Evolutionary conservation across 1,140 invertebrate genomes (phyloP), one percentile per base, ranked within the genome.

Genomic region (Drosophila nebulosa): DNA sequence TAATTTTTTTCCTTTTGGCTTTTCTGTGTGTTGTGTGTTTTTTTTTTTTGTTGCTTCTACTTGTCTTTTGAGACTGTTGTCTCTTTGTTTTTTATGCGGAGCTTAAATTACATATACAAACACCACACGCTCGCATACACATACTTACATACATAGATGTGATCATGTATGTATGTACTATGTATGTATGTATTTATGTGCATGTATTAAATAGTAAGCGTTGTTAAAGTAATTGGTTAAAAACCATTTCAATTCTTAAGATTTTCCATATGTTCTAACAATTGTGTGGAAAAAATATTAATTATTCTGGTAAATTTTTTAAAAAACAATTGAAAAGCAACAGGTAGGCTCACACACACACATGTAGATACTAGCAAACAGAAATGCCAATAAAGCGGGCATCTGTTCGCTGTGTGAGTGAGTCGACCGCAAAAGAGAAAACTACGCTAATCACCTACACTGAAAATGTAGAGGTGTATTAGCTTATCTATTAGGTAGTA

Each of bases 381-480:
- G 53, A 61, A 72, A 66, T 63, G 79, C 74, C 39, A 46, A 46
- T 68, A 52, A 61, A 46, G 63, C 57, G 59, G 68, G 32, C 61
- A 59, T 58, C 61, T 60, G 77, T 55, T 60, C 58, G 53, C 21
- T 68, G 53, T 64, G 27, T 69, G 65, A 61, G 57, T 76, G 64
- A 55, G 78, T 68, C 42, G 69, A 78, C 83, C 83, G 69, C 83
- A 86, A 88, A 86, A 86, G 81, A 86, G 81, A 86, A 86, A 86
- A 86, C 83, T 88, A 78, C 74, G 74, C 62, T 52, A 65, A 74
- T 86, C 55, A 21, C 83, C 78, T 88, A 75, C 74, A 36, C 22
- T 67, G 30, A n/a, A 51, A 65, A 35, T 9, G 2, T n/a, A 1
- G 12, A 6, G 63, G 61, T 32, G 32, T 55, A 53, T 64, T 3